Base-by-base conservation (phyloP, 2,888 invertebrate species). In the Archips xylosteana region DNA sequence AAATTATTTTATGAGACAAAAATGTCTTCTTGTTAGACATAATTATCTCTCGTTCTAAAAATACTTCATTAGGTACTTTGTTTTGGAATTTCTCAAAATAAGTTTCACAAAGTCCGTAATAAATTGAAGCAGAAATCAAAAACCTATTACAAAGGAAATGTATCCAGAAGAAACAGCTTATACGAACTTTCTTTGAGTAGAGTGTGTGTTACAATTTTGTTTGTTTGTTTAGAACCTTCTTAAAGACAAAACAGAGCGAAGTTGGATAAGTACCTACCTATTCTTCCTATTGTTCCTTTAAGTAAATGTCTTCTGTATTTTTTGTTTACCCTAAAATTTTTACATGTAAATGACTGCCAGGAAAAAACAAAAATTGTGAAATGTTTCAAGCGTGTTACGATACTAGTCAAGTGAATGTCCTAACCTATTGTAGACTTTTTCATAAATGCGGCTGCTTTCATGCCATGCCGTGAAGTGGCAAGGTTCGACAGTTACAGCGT, bases 161-260 rank as follows among this genome's bases (percentile, higher is more conserved):
- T 61, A 54, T 54, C n/a, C 36, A 61, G 15, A 15, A 6, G n/a
- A 61, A 36, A 61, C 61, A 15, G 34, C 34, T 61, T 36, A 39
- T 13, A n/a, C 36, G 61, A 61, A 61, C 15, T 61, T 39, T 36
- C 32, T 32, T 57, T 10, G 32, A 32, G 57, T 57, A 57, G 57
- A 57, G 57, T 57, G 57, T 57, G 57, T 57, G 57, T 57, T 57
- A 57, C 57, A 57, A 57, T 57, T 57, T 57, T 32, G 32, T 57
- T 57, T 57, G 32, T 57, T 57, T 57, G 57, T 57, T 57, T 23
- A 32, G 57, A 32, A 57, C n/a, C 32, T 61, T n/a, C 39, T 60
- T 60, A 36, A 61, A 39, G 61, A 61, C 15, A 39, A 61, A 61
- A 61, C 32, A 15, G 39, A 6, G 32, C n/a, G 39, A 57, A 57